Evolutionary conservation across 2,113 vertebrate genomes (phyloP), one percentile per base, ranked within the genome.

Genomic region (Cyanoliseus patagonus): DNA sequence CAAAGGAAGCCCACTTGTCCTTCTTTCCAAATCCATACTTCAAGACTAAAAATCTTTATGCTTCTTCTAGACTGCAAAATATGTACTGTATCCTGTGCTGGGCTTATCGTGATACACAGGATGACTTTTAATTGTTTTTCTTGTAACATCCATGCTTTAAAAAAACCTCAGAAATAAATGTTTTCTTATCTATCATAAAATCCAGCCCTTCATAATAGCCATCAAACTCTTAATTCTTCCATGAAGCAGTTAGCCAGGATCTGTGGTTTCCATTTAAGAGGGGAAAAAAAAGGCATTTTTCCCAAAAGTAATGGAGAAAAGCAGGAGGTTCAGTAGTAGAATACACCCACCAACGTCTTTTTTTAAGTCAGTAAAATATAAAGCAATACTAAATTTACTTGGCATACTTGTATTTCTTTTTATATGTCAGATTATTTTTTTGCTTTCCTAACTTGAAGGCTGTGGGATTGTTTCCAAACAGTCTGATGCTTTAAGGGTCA

Each of bases 401-500:
- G 57, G 31, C 66, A 47, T 69, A 9, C 14, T 87, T 84, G 7
- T 31, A 17, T 42, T 66, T 92, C 46, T 95, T 89, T 41, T 68
- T 62, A 3, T 16, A 61, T 75, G 70, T 61, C 17, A 51, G 19
- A 69, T 79, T 53, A 89, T 83, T 84, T 49, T 91, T 86, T 94
- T 2, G 11, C 55, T 47, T 84, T 75, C 24, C 9, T 73, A 18
- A 72, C 52, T 92, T 91, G 89, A 92, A 75, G 86, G 47, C 89
- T 55, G 1, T 5, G 47, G 90, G 89, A 87, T 82, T 78, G 78
- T 57, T 92, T 96, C 91, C 91, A 91, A 91, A 64, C 27, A 73
- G 82, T 59, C 67, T 95, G 93, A 80, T 95, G 67, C 24, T 88
- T 69, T 66, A 39, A 76, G 95, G 91, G 74, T 91, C 94, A 88